Evolutionary conservation across 2,888 invertebrate genomes (phyloP).

Genomic region (Yponomeuta malinellus): DNA sequence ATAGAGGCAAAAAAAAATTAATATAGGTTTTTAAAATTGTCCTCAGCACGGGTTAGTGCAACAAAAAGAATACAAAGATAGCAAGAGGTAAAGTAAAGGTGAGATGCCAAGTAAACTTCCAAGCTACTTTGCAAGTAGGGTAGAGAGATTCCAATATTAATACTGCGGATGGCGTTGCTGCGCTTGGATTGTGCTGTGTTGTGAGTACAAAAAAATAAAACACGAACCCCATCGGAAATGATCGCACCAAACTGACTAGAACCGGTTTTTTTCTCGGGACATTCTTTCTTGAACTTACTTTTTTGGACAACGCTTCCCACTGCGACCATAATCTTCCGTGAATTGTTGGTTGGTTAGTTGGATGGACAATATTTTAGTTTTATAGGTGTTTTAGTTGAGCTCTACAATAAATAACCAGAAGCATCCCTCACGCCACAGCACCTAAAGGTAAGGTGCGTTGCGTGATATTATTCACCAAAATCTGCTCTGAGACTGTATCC

Average conservation of each 20-base stretch:
- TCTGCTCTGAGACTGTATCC: too few species aligned
- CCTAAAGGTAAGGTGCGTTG: too few species aligned
- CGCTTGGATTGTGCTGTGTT: slow-evolving; percentile 29
- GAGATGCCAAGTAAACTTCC: too few species aligned
- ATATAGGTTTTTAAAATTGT: too few species aligned
- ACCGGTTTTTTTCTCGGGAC: slow-evolving; percentile 61
- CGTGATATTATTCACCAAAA: too few species aligned
- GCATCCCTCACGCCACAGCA: too few species aligned
- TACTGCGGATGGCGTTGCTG: neutral
- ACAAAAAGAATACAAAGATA: too few species aligned
- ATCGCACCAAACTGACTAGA: slow-evolving; percentile 38
- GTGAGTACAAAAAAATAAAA: slow-evolving; percentile 37
- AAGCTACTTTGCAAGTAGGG: too few species aligned
- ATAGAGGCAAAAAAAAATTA: too few species aligned
- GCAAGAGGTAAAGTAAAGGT: too few species aligned
- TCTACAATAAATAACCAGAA: neutral
- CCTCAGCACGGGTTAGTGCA: too few species aligned
- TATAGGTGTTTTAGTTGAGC: neutral
- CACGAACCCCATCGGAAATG: slow-evolving; percentile 73
- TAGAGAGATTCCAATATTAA: too few species aligned
- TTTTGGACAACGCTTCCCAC: slow-evolving; percentile 15
- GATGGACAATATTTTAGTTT: neutral
- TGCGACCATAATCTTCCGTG: slow-evolving; percentile 15
- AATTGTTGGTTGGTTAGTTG: neutral
- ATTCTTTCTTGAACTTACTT: slow-evolving; percentile 12